Percentiles rank a stretch among this genome's conserved stretches.
Evolutionary conservation across 2,888 invertebrate genomes (phyloP).

Genomic region (Ernsta delagoae): DNA sequence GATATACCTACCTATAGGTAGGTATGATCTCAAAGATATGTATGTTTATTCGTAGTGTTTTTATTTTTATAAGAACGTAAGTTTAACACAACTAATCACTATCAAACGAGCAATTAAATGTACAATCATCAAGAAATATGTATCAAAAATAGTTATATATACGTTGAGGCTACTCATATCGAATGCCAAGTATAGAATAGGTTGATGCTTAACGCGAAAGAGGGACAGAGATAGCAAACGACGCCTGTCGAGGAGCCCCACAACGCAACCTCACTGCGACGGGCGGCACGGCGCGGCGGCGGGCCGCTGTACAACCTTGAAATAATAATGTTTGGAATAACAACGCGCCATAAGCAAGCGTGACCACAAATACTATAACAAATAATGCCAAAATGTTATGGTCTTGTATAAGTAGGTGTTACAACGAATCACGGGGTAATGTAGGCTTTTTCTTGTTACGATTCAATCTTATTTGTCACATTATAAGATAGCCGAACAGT

Average conservation of each 20-base stretch:
- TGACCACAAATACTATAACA: constrained; percentile 82
- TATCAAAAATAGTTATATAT: constrained; percentile 69
- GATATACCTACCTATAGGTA: too few relatives aligned
- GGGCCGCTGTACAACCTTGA: constrained; percentile 80
- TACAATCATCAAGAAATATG: constrained; percentile 56
- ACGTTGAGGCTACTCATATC: constrained; percentile 68
- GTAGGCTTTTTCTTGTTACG: too few relatives aligned
- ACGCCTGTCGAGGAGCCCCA: constrained; percentile 84
- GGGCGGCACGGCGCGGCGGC: too few relatives aligned
- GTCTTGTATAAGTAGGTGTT: background rate
- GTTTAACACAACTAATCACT: constrained; percentile 42
- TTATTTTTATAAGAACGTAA: constrained; percentile 42
- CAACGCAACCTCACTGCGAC: constrained; percentile 83
- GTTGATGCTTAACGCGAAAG: constrained; percentile 75
- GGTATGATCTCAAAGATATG: too few relatives aligned
- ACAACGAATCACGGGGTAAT: too few relatives aligned
- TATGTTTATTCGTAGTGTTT: constrained; percentile 33
- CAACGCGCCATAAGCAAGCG: constrained; percentile 84
- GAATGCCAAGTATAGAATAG: constrained; percentile 77
- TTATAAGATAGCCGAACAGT: too few relatives aligned
- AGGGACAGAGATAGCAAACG: constrained; percentile 79
- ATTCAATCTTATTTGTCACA: too few relatives aligned
- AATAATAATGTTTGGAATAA: constrained; percentile 85
- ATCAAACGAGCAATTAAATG: constrained; percentile 59
- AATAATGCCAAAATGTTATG: constrained; percentile 68